Evolutionary conservation across 2,113 vertebrate genomes (phyloP).

Genomic region (Halcyon malimbica): DNA sequence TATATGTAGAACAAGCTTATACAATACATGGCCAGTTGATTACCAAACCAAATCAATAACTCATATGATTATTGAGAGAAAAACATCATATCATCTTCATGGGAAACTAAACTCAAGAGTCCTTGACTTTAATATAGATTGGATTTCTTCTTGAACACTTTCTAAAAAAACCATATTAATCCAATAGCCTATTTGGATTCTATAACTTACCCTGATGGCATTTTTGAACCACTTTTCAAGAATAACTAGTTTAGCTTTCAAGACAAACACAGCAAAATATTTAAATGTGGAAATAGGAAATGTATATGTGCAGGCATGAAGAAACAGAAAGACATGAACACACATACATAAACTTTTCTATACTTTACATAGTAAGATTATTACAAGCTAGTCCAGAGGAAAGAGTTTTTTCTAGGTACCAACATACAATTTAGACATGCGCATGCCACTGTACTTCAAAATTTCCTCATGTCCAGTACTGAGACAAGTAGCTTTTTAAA

Average conservation of each 20-base stretch:
- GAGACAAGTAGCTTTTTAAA: conserved; percentile 44
- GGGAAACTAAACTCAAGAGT: not conserved
- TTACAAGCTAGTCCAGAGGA: not conserved
- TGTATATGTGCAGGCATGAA: not conserved
- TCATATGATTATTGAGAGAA: not conserved
- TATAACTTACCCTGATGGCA: not conserved
- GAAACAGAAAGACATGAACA: not conserved
- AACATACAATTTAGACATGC: not conserved
- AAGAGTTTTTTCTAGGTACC: not conserved
- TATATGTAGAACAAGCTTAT: not conserved
- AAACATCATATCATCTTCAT: not conserved
- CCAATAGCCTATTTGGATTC: not conserved
- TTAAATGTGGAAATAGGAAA: not conserved
- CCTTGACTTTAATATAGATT: not conserved
- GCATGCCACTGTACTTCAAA: not conserved
- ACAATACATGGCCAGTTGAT: not conserved
- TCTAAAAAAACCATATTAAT: not conserved
- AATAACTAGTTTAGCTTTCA: not conserved
- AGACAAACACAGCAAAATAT: not conserved
- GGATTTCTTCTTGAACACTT: not conserved
- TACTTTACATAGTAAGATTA: not conserved
- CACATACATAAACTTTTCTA: not conserved
- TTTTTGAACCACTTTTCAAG: not conserved
- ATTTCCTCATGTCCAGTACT: not conserved
- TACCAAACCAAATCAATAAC: not conserved